Conservation (phyloP, 2,888 invertebrate species). For the Drosophila pseudotakahashii region DNA sequence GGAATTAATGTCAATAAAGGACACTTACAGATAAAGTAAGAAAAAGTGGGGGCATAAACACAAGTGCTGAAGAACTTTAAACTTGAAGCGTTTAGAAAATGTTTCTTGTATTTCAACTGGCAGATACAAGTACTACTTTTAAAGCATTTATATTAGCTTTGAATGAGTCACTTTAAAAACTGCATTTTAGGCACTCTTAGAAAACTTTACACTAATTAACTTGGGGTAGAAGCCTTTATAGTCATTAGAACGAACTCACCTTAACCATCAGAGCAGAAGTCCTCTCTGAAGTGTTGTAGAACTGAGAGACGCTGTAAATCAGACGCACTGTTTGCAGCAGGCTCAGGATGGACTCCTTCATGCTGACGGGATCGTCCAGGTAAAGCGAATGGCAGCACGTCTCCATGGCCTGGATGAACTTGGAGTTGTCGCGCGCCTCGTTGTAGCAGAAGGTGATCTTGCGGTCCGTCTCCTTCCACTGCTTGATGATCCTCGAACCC, state of each 20-base stretch:
- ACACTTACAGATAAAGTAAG: neutral
- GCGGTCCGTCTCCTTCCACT: slow-evolving; percentile 93
- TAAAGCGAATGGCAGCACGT: slow-evolving; percentile 97
- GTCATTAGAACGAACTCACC: slow-evolving; percentile 84
- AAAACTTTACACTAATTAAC: too few relatives aligned
- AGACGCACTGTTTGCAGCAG: slow-evolving; percentile 95
- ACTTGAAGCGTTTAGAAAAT: too few relatives aligned
- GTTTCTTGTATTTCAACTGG: neutral
- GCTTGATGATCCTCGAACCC: slow-evolving; percentile 91
- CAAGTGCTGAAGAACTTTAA: neutral
- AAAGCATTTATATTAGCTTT: neutral
- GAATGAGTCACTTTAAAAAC: neutral
- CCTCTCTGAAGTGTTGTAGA: slow-evolving; percentile 97
- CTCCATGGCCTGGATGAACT: slow-evolving; percentile 96
- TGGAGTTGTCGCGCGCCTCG: slow-evolving; percentile 97
- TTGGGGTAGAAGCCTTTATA: neutral
- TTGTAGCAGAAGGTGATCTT: slow-evolving; percentile 97
- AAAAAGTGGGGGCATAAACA: neutral
- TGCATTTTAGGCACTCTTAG: neutral
- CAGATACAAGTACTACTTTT: neutral
- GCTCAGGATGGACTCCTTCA: slow-evolving; percentile 95
- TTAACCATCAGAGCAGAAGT: slow-evolving; percentile 98
- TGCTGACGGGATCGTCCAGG: slow-evolving; percentile 95
- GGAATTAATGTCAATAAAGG: slow-evolving; percentile 11
- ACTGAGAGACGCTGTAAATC: slow-evolving; percentile 97